Conservation (phyloP, 2,113 vertebrate genomes). For the Hydrolagus affinis region DNA sequence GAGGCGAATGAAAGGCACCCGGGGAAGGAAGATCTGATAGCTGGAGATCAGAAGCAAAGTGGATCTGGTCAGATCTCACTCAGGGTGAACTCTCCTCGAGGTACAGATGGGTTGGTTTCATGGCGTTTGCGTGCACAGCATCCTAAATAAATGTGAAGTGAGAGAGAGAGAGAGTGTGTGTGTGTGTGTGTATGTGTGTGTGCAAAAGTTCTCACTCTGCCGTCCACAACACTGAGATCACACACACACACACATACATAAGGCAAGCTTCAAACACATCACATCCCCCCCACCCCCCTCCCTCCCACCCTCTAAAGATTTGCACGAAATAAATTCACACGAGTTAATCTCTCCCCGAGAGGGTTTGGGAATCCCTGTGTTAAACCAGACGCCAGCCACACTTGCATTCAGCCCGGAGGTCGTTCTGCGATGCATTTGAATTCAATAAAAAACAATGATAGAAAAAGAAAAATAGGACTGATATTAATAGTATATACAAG, state of each 20-base stretch:
- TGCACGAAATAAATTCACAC: not conserved
- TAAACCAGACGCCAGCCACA: not conserved
- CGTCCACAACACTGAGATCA: conserved; percentile 15
- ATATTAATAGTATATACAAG: too few species aligned
- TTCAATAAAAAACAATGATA: not conserved
- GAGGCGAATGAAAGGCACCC: not conserved
- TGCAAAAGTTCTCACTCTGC: not conserved
- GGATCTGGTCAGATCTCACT: conserved; percentile 1
- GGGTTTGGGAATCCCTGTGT: not conserved
- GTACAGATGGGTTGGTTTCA: not conserved
- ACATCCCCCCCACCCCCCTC: not conserved
- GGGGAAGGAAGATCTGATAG: not conserved
- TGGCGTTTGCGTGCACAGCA: not conserved
- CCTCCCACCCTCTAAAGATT: too few species aligned
- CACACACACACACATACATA: too few species aligned
- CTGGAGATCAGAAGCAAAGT: not conserved
- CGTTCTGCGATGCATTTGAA: not conserved
- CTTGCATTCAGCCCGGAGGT: not conserved
- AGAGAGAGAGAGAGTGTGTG: too few species aligned
- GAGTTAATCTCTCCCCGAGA: not conserved
- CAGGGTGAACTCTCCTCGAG: conserved; percentile 6
- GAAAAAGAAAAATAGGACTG: too few species aligned
- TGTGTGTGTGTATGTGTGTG: too few species aligned
- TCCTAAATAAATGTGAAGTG: not conserved
- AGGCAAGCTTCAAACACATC: not conserved